These are phyloP conservation scores for Amblyornis subalaris DNA, from an alignment of 2,113 vertebrate genomes.

Conservation along the genomic window DNA sequence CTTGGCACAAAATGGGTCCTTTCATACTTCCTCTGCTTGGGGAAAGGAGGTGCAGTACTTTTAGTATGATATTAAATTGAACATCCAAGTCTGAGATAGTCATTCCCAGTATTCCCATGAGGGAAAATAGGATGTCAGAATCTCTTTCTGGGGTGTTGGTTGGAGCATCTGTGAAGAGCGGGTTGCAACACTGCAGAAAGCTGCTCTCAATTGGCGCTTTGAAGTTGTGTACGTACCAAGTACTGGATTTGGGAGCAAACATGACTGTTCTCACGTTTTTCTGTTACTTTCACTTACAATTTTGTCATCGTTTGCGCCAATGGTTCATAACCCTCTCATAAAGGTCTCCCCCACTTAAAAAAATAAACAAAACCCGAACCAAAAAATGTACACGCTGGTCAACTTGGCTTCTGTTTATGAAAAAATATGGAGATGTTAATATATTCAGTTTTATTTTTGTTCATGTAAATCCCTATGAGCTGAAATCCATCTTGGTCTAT, in stretches of 20 bases:
- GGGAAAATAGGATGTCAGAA: neutral
- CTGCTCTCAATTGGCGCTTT: neutral
- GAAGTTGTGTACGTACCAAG: neutral
- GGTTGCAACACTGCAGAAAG: neutral
- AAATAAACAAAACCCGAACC: neutral
- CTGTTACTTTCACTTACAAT: neutral
- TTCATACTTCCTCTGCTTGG: neutral
- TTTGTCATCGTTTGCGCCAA: neutral
- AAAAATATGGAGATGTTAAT: neutral
- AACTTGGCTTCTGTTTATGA: neutral
- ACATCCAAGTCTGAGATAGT: neutral
- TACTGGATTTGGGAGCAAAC: neutral
- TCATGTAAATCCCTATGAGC: neutral
- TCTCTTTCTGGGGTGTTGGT: neutral
- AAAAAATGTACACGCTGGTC: neutral
- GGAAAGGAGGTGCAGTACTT: neutral
- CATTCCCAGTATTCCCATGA: neutral
- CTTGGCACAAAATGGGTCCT: neutral
- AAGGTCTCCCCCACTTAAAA: neutral
- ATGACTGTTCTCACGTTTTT: neutral
- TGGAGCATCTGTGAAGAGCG: neutral
- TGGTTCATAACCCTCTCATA: neutral
- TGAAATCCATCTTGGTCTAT: neutral
- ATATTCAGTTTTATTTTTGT: neutral
- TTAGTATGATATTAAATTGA: neutral